These are phyloP conservation scores for Dryoscopus gambensis DNA, from an alignment of 2,113 vertebrate genomes.

Conservation along the genomic window DNA sequence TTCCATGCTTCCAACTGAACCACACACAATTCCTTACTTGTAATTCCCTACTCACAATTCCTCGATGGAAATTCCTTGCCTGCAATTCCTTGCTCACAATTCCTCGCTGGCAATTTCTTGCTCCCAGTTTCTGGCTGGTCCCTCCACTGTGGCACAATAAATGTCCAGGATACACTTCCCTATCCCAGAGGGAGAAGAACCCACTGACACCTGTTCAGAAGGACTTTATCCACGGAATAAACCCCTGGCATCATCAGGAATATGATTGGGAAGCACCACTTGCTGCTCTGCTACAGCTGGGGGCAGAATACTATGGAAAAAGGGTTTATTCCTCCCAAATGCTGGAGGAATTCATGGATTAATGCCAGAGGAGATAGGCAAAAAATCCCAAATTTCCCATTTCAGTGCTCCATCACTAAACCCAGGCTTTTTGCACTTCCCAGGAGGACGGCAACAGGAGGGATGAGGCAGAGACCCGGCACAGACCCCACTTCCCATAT, in stretches of 20 bases:
- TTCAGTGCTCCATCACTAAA: neutral
- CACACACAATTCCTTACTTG: accelerated
- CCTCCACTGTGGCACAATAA: accelerated
- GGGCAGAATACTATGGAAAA: neutral
- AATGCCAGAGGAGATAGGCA: too few species aligned
- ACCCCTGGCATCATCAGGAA: neutral
- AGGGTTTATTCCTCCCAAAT: neutral
- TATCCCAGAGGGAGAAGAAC: neutral
- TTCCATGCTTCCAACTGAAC: too few species aligned
- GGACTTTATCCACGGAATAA: neutral
- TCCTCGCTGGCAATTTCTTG: neutral
- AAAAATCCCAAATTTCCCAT: neutral
- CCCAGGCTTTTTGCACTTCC: neutral
- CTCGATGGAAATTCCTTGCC: accelerated
- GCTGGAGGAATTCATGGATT: neutral
- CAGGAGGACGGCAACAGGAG: neutral
- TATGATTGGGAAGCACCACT: neutral
- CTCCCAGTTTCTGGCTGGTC: neutral
- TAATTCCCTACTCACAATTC: neutral
- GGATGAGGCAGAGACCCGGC: neutral
- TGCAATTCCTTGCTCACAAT: neutral
- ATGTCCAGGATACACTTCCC: neutral
- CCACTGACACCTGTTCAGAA: neutral
- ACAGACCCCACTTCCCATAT: neutral
- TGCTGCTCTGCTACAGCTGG: neutral